A percentile compares a stretch with the other conserved stretches of the same genome.
These are phyloP conservation scores for Alcedo atthis DNA, from an alignment of 2,797 vertebrate genomes.

Conservation along the genomic window DNA sequence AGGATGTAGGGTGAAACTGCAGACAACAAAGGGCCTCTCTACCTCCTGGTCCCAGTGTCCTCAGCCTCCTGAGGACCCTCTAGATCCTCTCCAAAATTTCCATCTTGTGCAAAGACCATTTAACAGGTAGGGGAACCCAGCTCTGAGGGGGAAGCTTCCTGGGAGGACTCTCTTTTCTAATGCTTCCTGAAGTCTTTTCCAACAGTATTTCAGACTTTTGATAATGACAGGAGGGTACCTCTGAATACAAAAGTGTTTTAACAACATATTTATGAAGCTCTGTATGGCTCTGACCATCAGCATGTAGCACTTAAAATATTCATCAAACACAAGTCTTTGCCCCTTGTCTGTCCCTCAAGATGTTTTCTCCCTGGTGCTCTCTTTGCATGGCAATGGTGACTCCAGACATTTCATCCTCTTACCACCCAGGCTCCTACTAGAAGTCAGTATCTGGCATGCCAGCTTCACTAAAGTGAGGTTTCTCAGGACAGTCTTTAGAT, in stretches of 20 bases:
- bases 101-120: background rate
- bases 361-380: background rate
- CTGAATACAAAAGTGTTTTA: background rate
- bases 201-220: background rate
- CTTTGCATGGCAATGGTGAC: background rate
- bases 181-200: background rate
- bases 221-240: background rate
- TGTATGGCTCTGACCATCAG: background rate
- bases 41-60: background rate
- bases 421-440: background rate
- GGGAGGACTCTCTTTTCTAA: background rate
- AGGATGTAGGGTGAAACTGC: background rate
- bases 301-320: background rate
- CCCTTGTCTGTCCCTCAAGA: background rate
- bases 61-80: background rate
- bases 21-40: background rate
- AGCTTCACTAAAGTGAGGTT: background rate
- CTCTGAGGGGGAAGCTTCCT: background rate
- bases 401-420: background rate
- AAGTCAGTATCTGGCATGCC: background rate
- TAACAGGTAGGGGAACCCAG: background rate
- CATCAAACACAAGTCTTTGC: background rate
- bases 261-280: background rate
- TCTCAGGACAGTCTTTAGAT: background rate
- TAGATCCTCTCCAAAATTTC: background rate